A percentile compares a stretch with the other conserved stretches of the same genome.
phyloP scores from a whole-genome alignment of 1,140 invertebrate species.

The Cyclargus thomasi region DNA sequence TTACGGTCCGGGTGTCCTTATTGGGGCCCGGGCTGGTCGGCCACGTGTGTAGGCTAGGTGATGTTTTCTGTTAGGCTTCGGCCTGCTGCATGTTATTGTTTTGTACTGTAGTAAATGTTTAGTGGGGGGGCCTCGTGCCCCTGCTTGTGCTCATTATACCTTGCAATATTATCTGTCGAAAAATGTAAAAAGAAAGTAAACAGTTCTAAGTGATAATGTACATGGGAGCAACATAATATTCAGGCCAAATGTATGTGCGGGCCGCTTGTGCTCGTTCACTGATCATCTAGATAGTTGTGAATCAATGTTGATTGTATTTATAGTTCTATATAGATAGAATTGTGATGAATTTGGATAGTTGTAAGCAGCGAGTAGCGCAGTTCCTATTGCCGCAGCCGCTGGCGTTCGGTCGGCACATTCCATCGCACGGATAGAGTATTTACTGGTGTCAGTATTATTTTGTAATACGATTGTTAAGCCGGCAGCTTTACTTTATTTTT shows the following conservation, averaged over 20 bases:
- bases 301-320: conserved; percentile 66
- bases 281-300: conserved; percentile 45
- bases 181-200: neutral
- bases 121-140: conserved; percentile 29
- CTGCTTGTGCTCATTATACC: conserved; percentile 4
- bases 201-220: conserved; percentile 14
- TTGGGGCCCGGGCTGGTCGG: conserved; percentile 30
- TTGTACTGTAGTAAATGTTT: conserved; percentile 57
- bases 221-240: conserved; percentile 24
- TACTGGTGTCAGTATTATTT: conserved; percentile 74
- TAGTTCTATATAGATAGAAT: conserved; percentile 57
- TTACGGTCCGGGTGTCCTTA: conserved; percentile 31
- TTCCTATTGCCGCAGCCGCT: conserved; percentile 51
- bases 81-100: conserved; percentile 61
- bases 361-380: conserved; percentile 52
- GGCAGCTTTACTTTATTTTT: conserved; percentile 74
- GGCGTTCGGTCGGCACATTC: conserved; percentile 59
- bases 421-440: conserved; percentile 63
- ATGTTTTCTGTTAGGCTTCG: conserved; percentile 32
- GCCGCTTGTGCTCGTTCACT: conserved; percentile 28
- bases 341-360: conserved; percentile 55
- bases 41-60: conserved; percentile 25
- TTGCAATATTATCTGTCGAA: conserved; percentile 6
- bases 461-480: conserved; percentile 70
- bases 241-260: conserved; percentile 27